phyloP scores from a whole-genome alignment of 2,113 vertebrate genomes.

The Trematomus loennbergii region DNA sequence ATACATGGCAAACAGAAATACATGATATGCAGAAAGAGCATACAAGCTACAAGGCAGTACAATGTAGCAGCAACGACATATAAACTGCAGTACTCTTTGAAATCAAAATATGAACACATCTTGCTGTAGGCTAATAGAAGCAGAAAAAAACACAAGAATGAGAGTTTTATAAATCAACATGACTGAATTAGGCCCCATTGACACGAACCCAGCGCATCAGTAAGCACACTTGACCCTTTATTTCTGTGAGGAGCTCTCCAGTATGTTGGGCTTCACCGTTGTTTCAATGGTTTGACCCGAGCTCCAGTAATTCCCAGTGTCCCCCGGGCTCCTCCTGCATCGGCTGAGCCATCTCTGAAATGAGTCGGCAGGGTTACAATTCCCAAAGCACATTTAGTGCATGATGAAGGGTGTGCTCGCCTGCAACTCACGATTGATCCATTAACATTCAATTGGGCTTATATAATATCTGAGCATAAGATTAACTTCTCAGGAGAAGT shows the following conservation, averaged over 20 bases:
- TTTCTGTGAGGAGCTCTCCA: conserved; percentile 45
- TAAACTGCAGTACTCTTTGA: too few relatives aligned
- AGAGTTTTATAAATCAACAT: conserved; percentile 3
- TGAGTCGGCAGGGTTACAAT: conserved; percentile 51
- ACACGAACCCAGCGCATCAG: conserved; percentile 22
- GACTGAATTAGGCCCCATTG: conserved; percentile 29
- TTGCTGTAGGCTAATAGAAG: neutral
- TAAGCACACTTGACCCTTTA: conserved; percentile 37
- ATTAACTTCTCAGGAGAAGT: conserved; percentile 73
- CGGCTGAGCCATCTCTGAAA: conserved; percentile 53
- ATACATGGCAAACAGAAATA: too few relatives aligned
- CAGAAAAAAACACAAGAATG: conserved; percentile 10
- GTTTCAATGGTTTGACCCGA: conserved; percentile 31
- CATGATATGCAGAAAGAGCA: too few relatives aligned
- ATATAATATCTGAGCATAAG: conserved; percentile 67
- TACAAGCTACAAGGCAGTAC: too few relatives aligned
- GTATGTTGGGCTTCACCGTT: conserved; percentile 17
- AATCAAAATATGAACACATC: conserved; percentile 1
- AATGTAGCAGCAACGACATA: too few relatives aligned
- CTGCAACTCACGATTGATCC: conserved; percentile 65
- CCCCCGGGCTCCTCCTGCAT: conserved; percentile 31
- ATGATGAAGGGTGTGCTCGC: conserved; percentile 61
- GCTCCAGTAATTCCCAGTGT: conserved; percentile 38
- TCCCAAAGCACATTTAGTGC: conserved; percentile 57
- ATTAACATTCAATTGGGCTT: conserved; percentile 75